Evolutionary conservation across 2,888 invertebrate species (phyloP).

Genomic region (Pseudoips prasinana): DNA sequence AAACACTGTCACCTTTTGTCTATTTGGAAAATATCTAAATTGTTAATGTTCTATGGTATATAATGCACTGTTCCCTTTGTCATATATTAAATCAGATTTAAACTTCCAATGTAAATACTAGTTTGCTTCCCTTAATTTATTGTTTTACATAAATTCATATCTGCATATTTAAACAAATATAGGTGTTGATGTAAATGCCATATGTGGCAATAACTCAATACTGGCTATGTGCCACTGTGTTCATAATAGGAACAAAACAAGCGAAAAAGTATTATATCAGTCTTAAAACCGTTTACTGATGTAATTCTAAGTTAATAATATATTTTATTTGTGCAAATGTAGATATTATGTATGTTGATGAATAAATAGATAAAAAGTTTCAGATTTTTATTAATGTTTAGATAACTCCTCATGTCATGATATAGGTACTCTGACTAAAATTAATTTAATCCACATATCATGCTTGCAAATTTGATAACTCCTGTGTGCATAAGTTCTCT

Average conservation of each 20-base stretch:
- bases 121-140: constrained; percentile 74
- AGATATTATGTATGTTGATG: constrained; percentile 82
- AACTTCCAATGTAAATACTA: constrained; percentile 70
- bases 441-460: too few relatives aligned
- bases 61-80: constrained; percentile 30
- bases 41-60: constrained; percentile 33
- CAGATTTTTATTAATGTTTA: constrained; percentile 32
- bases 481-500: too few relatives aligned
- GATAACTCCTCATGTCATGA: too few relatives aligned
- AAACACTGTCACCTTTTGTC: constrained; percentile 22
- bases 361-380: constrained; percentile 76
- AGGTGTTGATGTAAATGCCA: constrained; percentile 61
- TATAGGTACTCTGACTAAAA: too few relatives aligned
- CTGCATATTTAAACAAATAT: constrained; percentile 50
- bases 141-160: constrained; percentile 33
- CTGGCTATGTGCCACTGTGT: constrained; percentile 46
- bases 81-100: constrained; percentile 22
- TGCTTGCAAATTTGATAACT: too few relatives aligned
- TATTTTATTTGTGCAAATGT: constrained; percentile 77
- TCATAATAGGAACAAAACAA: constrained; percentile 52
- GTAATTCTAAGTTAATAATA: constrained; percentile 69
- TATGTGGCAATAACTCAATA: constrained; percentile 36
- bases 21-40: constrained; percentile 34
- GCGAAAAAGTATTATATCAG: constrained; percentile 69
- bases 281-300: constrained; percentile 63